Evolutionary conservation across 2,888 invertebrate genomes (phyloP).

Genomic region (Geophilus truncorum): DNA sequence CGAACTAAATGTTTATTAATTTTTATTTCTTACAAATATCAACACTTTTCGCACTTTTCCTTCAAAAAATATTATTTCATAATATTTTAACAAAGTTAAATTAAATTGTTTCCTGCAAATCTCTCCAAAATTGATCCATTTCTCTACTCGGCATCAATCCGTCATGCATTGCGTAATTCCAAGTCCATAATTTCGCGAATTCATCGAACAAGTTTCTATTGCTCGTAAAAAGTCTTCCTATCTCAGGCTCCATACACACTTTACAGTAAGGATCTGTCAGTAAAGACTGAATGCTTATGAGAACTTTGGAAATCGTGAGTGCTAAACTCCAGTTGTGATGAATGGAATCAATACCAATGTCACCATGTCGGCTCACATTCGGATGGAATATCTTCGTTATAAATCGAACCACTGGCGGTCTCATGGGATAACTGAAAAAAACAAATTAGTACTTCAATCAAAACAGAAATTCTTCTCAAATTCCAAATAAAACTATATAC

Average conservation of each 20-base stretch:
- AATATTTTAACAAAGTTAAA: no score
- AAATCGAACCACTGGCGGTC: conserved; percentile 85
- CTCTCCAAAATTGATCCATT: conserved; percentile 29
- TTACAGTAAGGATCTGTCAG: conserved; percentile 48
- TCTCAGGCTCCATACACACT: conserved; percentile 51
- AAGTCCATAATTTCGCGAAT: conserved; percentile 50
- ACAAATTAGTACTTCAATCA: neutral
- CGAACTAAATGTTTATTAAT: neutral
- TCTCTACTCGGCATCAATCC: conserved; percentile 28
- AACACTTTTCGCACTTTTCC: no score
- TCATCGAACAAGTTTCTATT: conserved; percentile 47
- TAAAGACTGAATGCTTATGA: conserved; percentile 38
- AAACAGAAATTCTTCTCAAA: neutral
- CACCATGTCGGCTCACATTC: conserved; percentile 89
- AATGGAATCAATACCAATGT: conserved; percentile 91
- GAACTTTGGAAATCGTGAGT: conserved; percentile 70
- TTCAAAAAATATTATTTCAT: no score
- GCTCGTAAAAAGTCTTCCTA: conserved; percentile 46
- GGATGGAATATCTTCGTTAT: conserved; percentile 90
- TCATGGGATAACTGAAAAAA: conserved; percentile 70
- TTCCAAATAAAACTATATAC: conserved; percentile 39
- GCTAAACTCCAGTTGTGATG: conserved; percentile 96
- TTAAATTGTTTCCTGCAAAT: neutral
- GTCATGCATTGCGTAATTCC: conserved; percentile 46
- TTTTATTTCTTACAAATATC: neutral